phyloP scores from a whole-genome alignment of 2,888 invertebrate genomes.

The Clepsis dumicolana region DNA sequence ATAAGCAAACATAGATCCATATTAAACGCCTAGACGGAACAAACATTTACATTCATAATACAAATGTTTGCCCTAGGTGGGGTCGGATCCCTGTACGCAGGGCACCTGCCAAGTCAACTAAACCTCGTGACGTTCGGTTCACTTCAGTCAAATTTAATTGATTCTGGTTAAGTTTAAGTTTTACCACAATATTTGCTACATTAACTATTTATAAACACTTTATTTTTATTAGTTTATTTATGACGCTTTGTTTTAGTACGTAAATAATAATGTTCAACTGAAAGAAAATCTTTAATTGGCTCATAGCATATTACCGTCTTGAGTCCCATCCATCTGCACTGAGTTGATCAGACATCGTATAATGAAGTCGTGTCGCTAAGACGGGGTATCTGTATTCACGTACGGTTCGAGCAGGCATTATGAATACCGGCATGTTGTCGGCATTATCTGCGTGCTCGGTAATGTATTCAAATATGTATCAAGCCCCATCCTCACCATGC shows the following conservation, averaged over 20 bases:
- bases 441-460: conserved; percentile 82
- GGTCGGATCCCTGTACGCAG: not conserved
- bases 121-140: not conserved
- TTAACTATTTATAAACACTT: too few species aligned
- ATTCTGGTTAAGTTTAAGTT: too few species aligned
- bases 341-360: conserved; percentile 35
- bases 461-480: conserved; percentile 86
- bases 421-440: conserved; percentile 80
- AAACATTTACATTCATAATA: too few species aligned
- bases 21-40: not conserved
- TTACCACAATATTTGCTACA: too few species aligned
- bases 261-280: not conserved
- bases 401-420: conserved; percentile 73
- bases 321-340: conserved; percentile 26
- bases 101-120: not conserved
- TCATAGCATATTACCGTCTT: conserved; percentile 17
- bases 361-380: conserved; percentile 39
- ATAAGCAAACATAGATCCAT: not conserved
- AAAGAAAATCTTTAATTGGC: not conserved
- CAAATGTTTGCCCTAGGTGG: not conserved
- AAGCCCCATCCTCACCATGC: conserved; percentile 81
- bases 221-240: too few species aligned
- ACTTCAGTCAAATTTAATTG: not conserved
- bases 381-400: conserved; percentile 72
- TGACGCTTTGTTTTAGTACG: not conserved